These are phyloP conservation scores for Drosophila maculinotata DNA, from an alignment of 2,888 invertebrate species.

Conservation along the genomic window DNA sequence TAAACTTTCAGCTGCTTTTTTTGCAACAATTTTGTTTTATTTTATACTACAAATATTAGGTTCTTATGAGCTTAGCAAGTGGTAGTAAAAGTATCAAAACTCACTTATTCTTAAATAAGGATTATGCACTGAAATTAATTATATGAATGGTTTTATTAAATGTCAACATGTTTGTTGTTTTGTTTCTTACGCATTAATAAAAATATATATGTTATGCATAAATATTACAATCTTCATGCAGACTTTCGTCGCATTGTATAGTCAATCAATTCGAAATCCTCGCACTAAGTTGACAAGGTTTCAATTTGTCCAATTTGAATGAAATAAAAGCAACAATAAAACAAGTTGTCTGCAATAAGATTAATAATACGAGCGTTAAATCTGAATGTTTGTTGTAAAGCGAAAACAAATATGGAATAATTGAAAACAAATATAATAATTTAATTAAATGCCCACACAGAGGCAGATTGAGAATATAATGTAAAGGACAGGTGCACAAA, in stretches of 20 bases:
- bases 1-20: neutral
- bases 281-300: constrained; percentile 7
- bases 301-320: constrained; percentile 23
- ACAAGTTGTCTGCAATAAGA: constrained; percentile 44
- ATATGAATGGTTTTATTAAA: constrained; percentile 58
- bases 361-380: constrained; percentile 63
- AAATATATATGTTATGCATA: constrained; percentile 55
- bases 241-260: constrained; percentile 4
- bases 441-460: constrained; percentile 26
- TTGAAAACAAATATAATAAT: constrained; percentile 25
- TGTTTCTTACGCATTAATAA: constrained; percentile 60
- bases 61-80: neutral
- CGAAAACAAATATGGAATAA: constrained; percentile 8
- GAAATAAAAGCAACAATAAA: constrained; percentile 24
- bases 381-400: constrained; percentile 12
- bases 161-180: constrained; percentile 32
- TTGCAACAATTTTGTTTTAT: neutral
- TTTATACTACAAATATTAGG: neutral
- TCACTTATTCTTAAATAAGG: neutral
- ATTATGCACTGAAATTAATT: constrained; percentile 11
- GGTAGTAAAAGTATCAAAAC: neutral
- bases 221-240: constrained; percentile 28
- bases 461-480: neutral
- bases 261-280: constrained; percentile 20
- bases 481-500: constrained; percentile 1